These are phyloP conservation scores for Panzeria rudis DNA, from an alignment of 2,888 invertebrate species.

Conservation along the genomic window DNA sequence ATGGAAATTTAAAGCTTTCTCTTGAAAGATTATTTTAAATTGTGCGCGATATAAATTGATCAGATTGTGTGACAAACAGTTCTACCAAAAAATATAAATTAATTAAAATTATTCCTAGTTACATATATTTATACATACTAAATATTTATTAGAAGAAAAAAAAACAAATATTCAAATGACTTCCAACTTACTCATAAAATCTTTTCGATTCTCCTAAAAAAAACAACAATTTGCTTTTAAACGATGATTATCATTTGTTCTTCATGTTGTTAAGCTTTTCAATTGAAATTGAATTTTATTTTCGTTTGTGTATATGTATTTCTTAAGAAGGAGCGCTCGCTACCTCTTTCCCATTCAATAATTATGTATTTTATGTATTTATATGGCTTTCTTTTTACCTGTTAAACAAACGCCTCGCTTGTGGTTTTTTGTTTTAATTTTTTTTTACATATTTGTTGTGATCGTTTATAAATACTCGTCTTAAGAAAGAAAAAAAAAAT, in stretches of 20 bases:
- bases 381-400: constrained; percentile 12
- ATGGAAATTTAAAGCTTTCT: neutral
- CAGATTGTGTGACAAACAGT: constrained; percentile 6
- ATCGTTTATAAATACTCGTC: neutral
- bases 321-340: constrained; percentile 9
- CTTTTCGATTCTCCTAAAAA: neutral
- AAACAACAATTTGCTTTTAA: constrained; percentile 40
- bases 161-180: neutral
- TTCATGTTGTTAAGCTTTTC: constrained; percentile 13
- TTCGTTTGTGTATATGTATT: constrained; percentile 3
- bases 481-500: constrained; percentile 3
- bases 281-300: constrained; percentile 47
- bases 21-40: constrained; percentile 1
- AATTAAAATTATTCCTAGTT: neutral
- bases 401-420: constrained; percentile 48
- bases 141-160: constrained; percentile 1
- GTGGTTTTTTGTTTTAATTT: constrained; percentile 10
- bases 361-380: constrained; percentile 19
- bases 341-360: constrained; percentile 31
- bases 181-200: constrained; percentile 13
- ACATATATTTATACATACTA: neutral
- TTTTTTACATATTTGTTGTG: neutral
- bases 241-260: constrained; percentile 18
- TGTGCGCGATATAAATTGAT: neutral
- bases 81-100: too few species aligned